Conservation (phyloP, 2,113 vertebrate genomes). For the Dasyornis broadbenti region DNA sequence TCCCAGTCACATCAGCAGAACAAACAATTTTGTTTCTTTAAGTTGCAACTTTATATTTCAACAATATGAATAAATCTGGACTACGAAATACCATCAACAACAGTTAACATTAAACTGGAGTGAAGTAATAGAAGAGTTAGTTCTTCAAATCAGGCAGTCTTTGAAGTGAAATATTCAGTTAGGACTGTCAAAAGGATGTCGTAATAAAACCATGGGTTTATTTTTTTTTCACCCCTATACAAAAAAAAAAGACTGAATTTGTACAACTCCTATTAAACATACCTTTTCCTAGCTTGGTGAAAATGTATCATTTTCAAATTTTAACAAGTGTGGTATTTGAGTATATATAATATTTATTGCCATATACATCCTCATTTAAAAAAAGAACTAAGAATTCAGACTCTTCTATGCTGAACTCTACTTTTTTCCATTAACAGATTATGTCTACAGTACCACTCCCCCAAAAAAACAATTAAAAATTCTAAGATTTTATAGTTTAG, state of each 20-base stretch:
- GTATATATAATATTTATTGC: conserved; percentile 66
- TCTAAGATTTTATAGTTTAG: conserved; percentile 70
- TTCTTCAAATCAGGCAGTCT: conserved; percentile 64
- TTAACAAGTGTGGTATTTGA: conserved; percentile 66
- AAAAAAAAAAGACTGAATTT: conserved; percentile 69
- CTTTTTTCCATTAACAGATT: conserved; percentile 50
- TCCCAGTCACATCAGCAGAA: conserved; percentile 53
- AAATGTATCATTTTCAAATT: conserved; percentile 64
- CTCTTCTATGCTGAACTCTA: conserved; percentile 49
- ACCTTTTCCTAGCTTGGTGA: conserved; percentile 61
- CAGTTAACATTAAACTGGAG: conserved; percentile 62
- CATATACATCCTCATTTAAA: conserved; percentile 66
- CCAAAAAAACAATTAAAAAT: conserved; percentile 73
- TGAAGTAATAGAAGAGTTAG: conserved; percentile 64
- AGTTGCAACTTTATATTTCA: conserved; percentile 56
- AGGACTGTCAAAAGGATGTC: conserved; percentile 66
- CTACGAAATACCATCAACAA: conserved; percentile 64
- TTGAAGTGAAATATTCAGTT: conserved; percentile 66
- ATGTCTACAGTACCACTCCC: conserved; percentile 51
- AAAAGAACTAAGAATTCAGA: conserved; percentile 74
- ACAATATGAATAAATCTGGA: conserved; percentile 52
- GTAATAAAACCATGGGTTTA: conserved; percentile 67
- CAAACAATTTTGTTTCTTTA: conserved; percentile 37
- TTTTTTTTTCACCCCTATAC: conserved; percentile 61
- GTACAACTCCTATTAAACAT: conserved; percentile 71